These are phyloP conservation scores for Bombus ignitus DNA, from an alignment of 1,140 invertebrate genomes.

Conservation along the genomic window DNA sequence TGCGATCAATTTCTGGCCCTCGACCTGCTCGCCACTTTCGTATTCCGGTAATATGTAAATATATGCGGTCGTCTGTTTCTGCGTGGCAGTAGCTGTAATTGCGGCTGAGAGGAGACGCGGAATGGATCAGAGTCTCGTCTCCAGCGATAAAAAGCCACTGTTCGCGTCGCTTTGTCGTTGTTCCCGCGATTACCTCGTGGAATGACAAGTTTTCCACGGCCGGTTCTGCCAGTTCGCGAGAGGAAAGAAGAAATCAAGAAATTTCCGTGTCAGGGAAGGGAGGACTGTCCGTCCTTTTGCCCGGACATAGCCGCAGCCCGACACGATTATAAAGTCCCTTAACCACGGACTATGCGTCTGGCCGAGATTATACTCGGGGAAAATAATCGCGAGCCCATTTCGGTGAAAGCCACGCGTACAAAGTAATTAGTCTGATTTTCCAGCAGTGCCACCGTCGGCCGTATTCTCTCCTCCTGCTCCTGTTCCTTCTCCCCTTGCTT, in stretches of 20 bases:
- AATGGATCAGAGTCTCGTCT: constrained; percentile 29
- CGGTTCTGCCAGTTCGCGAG: neutral
- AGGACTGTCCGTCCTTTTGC: constrained; percentile 10
- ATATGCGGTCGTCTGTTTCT: neutral
- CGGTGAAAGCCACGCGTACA: constrained; percentile 66
- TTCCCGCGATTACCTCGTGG: constrained; percentile 42
- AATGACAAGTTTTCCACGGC: constrained; percentile 36
- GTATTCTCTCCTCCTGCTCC: neutral
- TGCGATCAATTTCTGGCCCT: constrained; percentile 1
- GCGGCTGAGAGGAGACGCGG: constrained; percentile 17
- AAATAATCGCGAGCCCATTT: constrained; percentile 69
- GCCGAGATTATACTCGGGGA: constrained; percentile 61
- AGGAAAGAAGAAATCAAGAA: constrained; percentile 52
- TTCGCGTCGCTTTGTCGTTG: constrained; percentile 45
- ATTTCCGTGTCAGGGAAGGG: constrained; percentile 27
- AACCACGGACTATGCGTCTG: constrained; percentile 38
- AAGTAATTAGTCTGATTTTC: constrained; percentile 69
- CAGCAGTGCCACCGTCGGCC: constrained; percentile 43
- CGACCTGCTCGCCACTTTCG: neutral
- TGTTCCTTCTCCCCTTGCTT: neutral
- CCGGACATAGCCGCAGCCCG: constrained; percentile 1
- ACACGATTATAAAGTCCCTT: constrained; percentile 56
- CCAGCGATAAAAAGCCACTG: constrained; percentile 39
- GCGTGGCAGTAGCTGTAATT: neutral
- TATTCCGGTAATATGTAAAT: constrained; percentile 7